Base-by-base conservation (phyloP, 2,888 invertebrate genomes). In the Amphiduros pacificus region DNA sequence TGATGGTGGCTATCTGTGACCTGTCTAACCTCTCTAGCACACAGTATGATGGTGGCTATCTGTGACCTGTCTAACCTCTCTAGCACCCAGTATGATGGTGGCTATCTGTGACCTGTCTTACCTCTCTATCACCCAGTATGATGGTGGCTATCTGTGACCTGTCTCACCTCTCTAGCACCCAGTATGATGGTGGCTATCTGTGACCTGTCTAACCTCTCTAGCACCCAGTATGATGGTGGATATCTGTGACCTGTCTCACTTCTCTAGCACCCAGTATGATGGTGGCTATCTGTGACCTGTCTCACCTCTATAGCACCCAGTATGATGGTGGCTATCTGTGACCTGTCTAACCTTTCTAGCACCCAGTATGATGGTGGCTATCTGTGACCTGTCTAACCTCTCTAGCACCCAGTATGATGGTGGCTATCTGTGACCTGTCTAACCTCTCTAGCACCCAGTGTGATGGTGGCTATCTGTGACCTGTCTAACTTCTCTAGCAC, bases 41-140 rank as follows among this genome's bases (percentile, higher is more conserved):
- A 96, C 66, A 99, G 87, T 79, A 99, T 92, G 71, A 99, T 97
- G 0, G 99, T 99, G 2, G 98, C 94, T 64, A 99, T 86, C 82
- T 99, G 99, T 50, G 97, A 97, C 69, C 96, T 86, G 84, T 99
- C 99, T 6, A 99, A 99, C 98, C 98, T 99, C 85, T 99, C 99
- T n/a, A n/a, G n/a, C n/a, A n/a, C n/a, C n/a, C n/a, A n/a, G n/a
- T n/a, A n/a, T n/a, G n/a, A n/a, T n/a, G n/a, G n/a, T n/a, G n/a
- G n/a, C n/a, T n/a, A n/a, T n/a, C n/a, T n/a, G n/a, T n/a, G n/a
- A n/a, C n/a, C n/a, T n/a, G n/a, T n/a, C n/a, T n/a, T n/a, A n/a
- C n/a, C n/a, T n/a, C n/a, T n/a, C n/a, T 0, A n/a, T n/a, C n/a
- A n/a, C n/a, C n/a, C n/a, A n/a, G n/a, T n/a, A n/a, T n/a, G n/a